Evolutionary conservation across 2,888 invertebrate species (phyloP), one percentile per base, ranked within the genome.

Genomic region (Eutolmus rufibarbis): DNA sequence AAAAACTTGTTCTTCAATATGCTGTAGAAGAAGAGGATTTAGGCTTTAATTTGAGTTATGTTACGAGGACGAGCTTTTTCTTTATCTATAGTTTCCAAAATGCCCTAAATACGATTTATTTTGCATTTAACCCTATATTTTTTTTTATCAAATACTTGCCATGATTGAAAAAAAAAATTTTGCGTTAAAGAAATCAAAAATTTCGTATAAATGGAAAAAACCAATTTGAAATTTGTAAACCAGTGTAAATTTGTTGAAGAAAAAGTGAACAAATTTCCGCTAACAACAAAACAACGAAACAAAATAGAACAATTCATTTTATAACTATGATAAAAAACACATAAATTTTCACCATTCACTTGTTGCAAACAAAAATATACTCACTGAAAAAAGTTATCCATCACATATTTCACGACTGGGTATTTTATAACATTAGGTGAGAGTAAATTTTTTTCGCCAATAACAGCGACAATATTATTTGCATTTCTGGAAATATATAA

Each of bases 341-440:
- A 28, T 28, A 23, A 66, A 9, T 66, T 66, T 19, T 14, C 66
- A 66, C 66, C 28, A 66, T 66, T 66, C 23, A 66, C 23, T 57
- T 57, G 9, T 57, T 57, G 2, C 7, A 12, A 66, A 66, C 8
- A 66, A 23, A 23, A 40, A 12, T 81, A 34, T 57, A 90, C 91
- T 90, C 89, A 92, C 92, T 91, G 91, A 76, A 90, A 90, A 89
- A 91, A 92, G 82, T 91, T 90, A 76, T 90, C 90, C 87, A 90
- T 90, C 87, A 37, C 66, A 37, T 16, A 66, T 66, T 37, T 16
- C 66, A 74, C 14, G 34, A 37, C 51, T 85, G 74, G 43, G 34
- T 79, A 82, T 76, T 84, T 46, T n/a, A 28, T 77, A 31, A 87
- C 74, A 51, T 88, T 88, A 16, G 78, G 28, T 16, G 14, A 77